Percentiles rank a stretch among this genome's conserved stretches.
These are phyloP conservation scores for Elegia similella DNA, from an alignment of 2,888 invertebrate species.

Conservation along the genomic window DNA sequence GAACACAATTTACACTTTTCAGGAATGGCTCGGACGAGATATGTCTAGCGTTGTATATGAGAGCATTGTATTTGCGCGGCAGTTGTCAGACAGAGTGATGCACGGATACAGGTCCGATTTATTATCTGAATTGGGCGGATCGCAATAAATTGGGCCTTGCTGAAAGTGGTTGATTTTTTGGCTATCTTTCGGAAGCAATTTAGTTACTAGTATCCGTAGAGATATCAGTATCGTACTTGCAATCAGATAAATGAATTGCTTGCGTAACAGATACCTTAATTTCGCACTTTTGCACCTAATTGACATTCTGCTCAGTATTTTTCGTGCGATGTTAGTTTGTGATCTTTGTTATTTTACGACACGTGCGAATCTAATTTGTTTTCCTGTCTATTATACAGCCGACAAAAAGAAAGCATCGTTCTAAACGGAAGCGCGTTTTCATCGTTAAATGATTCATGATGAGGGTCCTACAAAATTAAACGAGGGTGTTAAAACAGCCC, in stretches of 20 bases:
- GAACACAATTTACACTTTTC: conserved; percentile 2
- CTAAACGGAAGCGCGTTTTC: neutral
- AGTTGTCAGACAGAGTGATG: neutral
- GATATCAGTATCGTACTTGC: neutral
- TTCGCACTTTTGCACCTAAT: neutral
- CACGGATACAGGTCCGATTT: neutral
- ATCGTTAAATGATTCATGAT: neutral
- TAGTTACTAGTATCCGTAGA: neutral
- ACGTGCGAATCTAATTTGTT: too few relatives aligned
- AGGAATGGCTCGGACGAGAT: neutral
- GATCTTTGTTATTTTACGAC: too few relatives aligned
- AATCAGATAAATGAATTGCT: neutral
- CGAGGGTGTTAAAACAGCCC: neutral
- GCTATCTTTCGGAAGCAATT: conserved; percentile 2
- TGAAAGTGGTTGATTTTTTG: conserved; percentile 5
- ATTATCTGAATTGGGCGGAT: conserved; percentile 7
- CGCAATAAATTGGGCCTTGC: neutral
- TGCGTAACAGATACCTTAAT: neutral
- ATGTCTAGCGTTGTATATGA: neutral
- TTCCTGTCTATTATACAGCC: neutral
- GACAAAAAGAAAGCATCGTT: neutral
- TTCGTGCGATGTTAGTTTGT: too few relatives aligned
- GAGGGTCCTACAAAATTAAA: neutral
- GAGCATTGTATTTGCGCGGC: neutral
- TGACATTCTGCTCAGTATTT: too few relatives aligned